Base-by-base conservation (phyloP, 2,113 vertebrate genomes). In the Muntiacus muntjak region DNA sequence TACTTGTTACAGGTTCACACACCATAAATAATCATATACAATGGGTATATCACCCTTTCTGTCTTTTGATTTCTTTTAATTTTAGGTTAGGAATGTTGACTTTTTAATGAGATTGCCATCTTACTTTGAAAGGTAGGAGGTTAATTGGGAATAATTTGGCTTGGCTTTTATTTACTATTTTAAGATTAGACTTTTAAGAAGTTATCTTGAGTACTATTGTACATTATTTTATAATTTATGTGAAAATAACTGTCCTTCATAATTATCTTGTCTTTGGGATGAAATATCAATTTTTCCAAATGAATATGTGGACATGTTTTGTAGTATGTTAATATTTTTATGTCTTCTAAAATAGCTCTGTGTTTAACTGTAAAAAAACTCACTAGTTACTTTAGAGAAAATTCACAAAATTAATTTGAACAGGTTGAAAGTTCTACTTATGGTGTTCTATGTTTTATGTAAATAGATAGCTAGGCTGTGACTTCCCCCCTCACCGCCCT, bases 131-230 rank as follows among this genome's bases (percentile, higher is more conserved):
- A 84, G 74, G 6, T 2, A 47, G 57, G 40, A 40, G 21, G 92
- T 96, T 21, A 43, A 6, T 60, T 85, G 52, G 96, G 14, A 87
- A 87, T 94, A 95, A 84, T 50, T 93, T 97, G 87, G 21, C 67
- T 89, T 95, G n/a, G 87, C 74, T 85, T 94, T 78, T 26, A 43
- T 11, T 89, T 79, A 28, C 9, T 67, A 5, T 87, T 0, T 0
- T 86, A 78, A 95, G 94, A 84, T 19, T n/a, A 45, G 50, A 52
- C 5, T 83, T 96, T 97, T 84, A 76, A 43, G 43, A 6, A 3
- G 1, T 6, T 78, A 40, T 57, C 60, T 83, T 28, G 6, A 8
- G 33, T 55, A 64, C 19, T 87, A 94, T 58, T 81, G 36, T 79
- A 36, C 2, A 33, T 36, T 86, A 26, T 55, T 96, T 94, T 95